Evolutionary conservation across 1,140 invertebrate species (phyloP), one percentile per base, ranked within the genome.

Genomic region (Andrena cerasifolii): DNA sequence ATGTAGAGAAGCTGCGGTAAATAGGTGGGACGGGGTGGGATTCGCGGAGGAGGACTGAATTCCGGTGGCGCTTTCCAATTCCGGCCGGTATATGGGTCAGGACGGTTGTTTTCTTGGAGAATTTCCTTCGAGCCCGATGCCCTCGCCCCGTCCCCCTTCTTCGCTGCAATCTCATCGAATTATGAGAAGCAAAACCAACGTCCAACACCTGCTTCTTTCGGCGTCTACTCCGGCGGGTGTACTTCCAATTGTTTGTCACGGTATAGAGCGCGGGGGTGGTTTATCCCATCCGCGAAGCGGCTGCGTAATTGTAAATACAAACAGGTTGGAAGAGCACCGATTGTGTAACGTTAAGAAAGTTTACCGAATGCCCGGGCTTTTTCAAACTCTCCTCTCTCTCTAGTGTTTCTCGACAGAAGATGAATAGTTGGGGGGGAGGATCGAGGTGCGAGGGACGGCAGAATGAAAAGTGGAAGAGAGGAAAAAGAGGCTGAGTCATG

Each of bases 401-500:
- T 16, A 28, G 14, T n/a, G 14, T 33, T 36, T 58, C 5, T 58
- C 0, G 24, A 36, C 24, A 24, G 40, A 62, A 43, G 18, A 26
- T n/a, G 33, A 43, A 18, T 21, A 26, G 36, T 0, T 18, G 43
- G 14, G 31, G 43, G 24, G 2, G 1, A 16, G 24, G 21, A 21
- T 2, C n/a, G 24, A 33, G 24, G 16, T 47, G 12, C 14, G 18
- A 36, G 0, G 5, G 47, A 31, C 7, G 33, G n/a, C 49, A 43
- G 28, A 28, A 28, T 26, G 24, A 12, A 31, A 14, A 21, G 14
- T 16, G 28, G 28, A 16, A 51, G 21, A 24, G 45, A 18, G 4
- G 62, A 56, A 40, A 49, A 49, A 58, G 43, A 36, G 63, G 54
- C 61, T 74, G 58, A 74, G 59, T 74, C 61, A 63, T 36, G 59